Base-by-base conservation (phyloP, 2,888 invertebrate species). In the Danaus chrysippus region DNA sequence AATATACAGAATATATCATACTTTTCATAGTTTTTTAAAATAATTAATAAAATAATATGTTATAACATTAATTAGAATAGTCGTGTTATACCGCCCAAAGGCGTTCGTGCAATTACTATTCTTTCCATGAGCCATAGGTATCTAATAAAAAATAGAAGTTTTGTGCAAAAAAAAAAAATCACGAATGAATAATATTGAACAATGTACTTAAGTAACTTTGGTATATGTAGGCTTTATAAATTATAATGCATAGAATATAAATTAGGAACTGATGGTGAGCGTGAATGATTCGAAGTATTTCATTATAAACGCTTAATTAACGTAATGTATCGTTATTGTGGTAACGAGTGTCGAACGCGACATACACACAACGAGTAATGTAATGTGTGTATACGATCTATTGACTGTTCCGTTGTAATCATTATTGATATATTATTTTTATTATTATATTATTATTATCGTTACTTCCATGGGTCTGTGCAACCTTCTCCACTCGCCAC, bases 211-310 rank as follows among this genome's bases (percentile, higher is more conserved):
- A 90, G 87, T 87, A 87, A 88, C 79, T 78, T 88, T 80, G 84
- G 81, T 84, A 79, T 89, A 88, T 86, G 87, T 90, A 90, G 86
- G 90, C 90, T 91, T 91, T 88, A 89, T 88, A 90, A 89, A 89
- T 89, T 87, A 85, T 87, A 86, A 87, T 83, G 86, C 89, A 81
- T 91, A 89, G 87, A 80, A 82, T 78, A 77, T 87, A 86, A 85
- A 76, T 86, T 88, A 87, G 87, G 81, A 75, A 82, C 78, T 80
- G 81, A 78, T 83, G 81, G 82, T 86, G 85, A 84, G 83, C 80
- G 82, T 81, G 75, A 73, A 70, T 68, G 80, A 84, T 80, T 84
- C 76, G 83, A 86, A 86, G 86, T 84, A 85, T 85, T 84, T 78
- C 82, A 84, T 78, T 78, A 72, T 79, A 84, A 86, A 79, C 85